phyloP scores from a whole-genome alignment of 2,113 vertebrate species.

The Myiozetetes cayanensis region DNA sequence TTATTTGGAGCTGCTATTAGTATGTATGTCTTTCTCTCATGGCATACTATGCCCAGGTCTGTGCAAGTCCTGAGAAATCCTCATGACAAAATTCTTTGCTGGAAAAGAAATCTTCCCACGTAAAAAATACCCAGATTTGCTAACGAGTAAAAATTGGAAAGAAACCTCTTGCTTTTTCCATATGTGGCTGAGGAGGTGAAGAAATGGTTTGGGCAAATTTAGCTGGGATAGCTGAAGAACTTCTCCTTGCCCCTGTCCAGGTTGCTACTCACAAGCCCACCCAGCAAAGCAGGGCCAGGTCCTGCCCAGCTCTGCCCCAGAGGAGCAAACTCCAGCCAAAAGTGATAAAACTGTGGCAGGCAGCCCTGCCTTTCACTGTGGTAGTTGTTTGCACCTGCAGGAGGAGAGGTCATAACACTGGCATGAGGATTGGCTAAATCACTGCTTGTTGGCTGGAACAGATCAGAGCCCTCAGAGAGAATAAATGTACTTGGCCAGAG shows the following conservation, averaged over 20 bases:
- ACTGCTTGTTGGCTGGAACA: background rate
- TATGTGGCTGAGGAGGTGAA: background rate
- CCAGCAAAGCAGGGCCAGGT: accelerated
- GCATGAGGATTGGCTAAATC: background rate
- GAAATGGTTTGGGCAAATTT: background rate
- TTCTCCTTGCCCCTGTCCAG: background rate
- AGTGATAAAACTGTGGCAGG: background rate
- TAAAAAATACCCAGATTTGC: background rate
- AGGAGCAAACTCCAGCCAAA: background rate
- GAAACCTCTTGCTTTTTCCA: background rate
- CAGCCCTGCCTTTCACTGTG: background rate
- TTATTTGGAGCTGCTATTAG: background rate
- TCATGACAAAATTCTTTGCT: background rate
- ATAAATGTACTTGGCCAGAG: background rate
- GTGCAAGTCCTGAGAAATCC: background rate
- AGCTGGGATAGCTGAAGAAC: background rate
- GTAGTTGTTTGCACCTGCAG: background rate
- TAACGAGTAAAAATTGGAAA: background rate
- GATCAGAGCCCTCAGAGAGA: background rate
- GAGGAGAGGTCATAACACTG: background rate
- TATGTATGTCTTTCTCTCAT: background rate
- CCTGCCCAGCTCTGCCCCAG: background rate
- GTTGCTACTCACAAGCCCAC: background rate
- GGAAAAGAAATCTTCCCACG: background rate
- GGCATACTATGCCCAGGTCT: background rate